A percentile compares a stretch with the other conserved stretches of the same genome.
Conservation (phyloP, 2,797 vertebrate genomes). For the Rhinichthys osculus region DNA sequence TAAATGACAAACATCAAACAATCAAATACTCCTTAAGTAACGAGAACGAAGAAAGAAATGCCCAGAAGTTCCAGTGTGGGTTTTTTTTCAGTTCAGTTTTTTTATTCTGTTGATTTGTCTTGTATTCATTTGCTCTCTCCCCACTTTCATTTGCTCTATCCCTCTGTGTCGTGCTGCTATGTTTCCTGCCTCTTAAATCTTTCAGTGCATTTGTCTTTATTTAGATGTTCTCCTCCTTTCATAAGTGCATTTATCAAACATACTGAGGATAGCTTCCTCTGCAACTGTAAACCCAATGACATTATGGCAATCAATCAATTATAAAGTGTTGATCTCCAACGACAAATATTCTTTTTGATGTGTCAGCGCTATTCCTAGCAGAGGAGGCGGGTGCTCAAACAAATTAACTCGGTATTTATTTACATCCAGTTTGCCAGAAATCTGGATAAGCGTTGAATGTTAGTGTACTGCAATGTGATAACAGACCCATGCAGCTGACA, state of each 20-base stretch:
- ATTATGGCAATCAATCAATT: slow-evolving; percentile 9
- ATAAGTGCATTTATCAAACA: slow-evolving; percentile 32
- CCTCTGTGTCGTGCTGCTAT: slow-evolving; percentile 1
- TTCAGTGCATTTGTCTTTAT: slow-evolving; percentile 46
- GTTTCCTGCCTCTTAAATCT: slow-evolving; percentile 41
- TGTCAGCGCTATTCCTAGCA: slow-evolving; percentile 13
- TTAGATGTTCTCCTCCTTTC: slow-evolving; percentile 43
- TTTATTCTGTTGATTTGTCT: slow-evolving; percentile 1
- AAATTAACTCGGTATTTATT: background rate
- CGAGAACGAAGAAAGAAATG: background rate
- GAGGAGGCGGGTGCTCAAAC: background rate
- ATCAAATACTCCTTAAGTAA: background rate
- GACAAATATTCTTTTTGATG: background rate
- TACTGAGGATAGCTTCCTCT: slow-evolving; percentile 38
- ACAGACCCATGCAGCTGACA: slow-evolving; percentile 3
- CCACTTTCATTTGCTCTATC: background rate
- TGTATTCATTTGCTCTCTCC: background rate
- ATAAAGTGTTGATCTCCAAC: slow-evolving; percentile 23
- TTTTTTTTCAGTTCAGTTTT: background rate
- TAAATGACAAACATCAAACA: background rate
- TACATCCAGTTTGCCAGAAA: slow-evolving; percentile 1
- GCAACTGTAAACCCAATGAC: slow-evolving; percentile 8
- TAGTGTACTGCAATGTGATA: background rate
- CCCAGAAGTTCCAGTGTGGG: background rate
- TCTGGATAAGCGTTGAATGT: background rate